These are phyloP conservation scores for Gracilinanus agilis DNA, from an alignment of 2,113 vertebrate species.

Conservation along the genomic window DNA sequence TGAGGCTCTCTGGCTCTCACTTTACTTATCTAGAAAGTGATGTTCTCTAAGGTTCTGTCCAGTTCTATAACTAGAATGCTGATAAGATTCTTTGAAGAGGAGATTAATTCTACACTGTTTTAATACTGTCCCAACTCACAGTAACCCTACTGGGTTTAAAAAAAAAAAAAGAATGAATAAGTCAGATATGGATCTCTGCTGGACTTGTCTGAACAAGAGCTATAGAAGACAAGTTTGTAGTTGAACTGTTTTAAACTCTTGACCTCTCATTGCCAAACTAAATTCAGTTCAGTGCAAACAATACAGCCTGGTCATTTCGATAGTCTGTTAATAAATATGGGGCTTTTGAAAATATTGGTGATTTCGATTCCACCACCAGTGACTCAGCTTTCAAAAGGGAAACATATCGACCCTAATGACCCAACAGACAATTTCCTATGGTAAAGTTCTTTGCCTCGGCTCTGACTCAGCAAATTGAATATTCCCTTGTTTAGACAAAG, in stretches of 20 bases:
- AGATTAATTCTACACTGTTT: background rate
- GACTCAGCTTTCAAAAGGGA: conserved; percentile 21
- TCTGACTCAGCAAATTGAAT: background rate
- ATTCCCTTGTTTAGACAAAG: background rate
- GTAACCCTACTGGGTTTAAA: background rate
- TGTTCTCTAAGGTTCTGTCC: background rate
- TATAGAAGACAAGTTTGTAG: background rate
- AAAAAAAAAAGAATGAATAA: background rate
- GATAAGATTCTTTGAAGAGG: background rate
- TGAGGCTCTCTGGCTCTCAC: background rate
- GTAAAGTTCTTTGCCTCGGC: background rate
- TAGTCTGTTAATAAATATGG: background rate
- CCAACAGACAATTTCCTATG: background rate
- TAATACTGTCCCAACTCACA: background rate
- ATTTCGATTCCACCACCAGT: background rate
- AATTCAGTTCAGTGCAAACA: background rate
- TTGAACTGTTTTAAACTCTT: background rate
- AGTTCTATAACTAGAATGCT: background rate
- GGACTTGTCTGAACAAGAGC: background rate
- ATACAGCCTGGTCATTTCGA: background rate
- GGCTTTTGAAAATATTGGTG: background rate
- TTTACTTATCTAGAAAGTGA: background rate
- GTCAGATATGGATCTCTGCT: background rate
- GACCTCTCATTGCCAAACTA: background rate
- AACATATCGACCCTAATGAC: background rate